Evolutionary conservation across 2,888 invertebrate species (phyloP).

Genomic region (Cenopis cana): DNA sequence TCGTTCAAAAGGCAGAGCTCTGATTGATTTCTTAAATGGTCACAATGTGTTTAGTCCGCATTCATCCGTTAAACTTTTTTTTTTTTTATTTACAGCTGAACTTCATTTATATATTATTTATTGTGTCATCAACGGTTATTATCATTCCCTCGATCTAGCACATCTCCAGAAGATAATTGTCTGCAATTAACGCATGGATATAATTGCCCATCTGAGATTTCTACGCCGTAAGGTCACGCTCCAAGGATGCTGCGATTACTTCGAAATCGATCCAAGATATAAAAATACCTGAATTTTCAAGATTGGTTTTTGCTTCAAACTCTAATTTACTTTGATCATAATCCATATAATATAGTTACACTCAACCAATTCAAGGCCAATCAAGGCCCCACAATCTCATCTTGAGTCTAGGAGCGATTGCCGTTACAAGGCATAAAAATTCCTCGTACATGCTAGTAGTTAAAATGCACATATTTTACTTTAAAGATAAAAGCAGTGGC

Average conservation of each 20-base stretch:
- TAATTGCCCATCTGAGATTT: constrained; percentile 33
- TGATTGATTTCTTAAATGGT: too few relatives aligned
- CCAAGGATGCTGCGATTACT: constrained; percentile 25
- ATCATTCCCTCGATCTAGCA: constrained; percentile 10
- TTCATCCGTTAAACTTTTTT: too few relatives aligned
- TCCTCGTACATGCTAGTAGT: too few relatives aligned
- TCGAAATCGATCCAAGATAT: constrained; percentile 12
- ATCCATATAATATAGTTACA: not conserved
- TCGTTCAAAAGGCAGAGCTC: too few relatives aligned
- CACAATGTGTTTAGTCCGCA: too few relatives aligned
- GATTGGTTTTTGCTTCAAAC: not conserved
- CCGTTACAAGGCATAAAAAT: too few relatives aligned
- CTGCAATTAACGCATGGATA: constrained; percentile 32
- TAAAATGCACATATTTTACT: too few relatives aligned
- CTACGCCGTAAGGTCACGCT: constrained; percentile 31
- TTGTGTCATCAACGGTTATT: constrained; percentile 3
- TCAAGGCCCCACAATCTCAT: too few relatives aligned
- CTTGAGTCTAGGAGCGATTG: too few relatives aligned
- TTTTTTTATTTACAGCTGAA: not conserved
- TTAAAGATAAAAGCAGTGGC: too few relatives aligned
- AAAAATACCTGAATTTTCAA: not conserved
- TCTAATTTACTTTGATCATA: not conserved
- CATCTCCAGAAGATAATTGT: constrained; percentile 13
- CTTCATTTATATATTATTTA: constrained; percentile 5
- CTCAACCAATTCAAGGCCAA: too few relatives aligned